Conservation (phyloP, 1,140 invertebrate species). For the Cephus cinctus region DNA sequence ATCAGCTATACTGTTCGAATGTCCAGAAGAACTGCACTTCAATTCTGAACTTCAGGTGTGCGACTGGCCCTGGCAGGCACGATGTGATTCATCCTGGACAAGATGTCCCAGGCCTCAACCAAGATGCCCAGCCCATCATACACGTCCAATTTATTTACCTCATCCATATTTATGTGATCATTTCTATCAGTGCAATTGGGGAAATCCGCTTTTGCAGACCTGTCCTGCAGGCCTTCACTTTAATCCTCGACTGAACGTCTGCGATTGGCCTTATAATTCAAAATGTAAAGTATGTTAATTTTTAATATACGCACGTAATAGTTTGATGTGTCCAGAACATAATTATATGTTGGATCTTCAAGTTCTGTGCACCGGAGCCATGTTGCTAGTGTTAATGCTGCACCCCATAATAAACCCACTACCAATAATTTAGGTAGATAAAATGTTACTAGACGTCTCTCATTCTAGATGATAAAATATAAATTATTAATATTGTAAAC, state of each 20-base stretch:
- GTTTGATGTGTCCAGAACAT: conserved; percentile 82
- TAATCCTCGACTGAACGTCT: conserved; percentile 39
- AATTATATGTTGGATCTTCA: conserved; percentile 91
- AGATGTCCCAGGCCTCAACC: conserved; percentile 13
- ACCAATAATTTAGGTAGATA: conserved; percentile 90
- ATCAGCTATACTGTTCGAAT: neutral
- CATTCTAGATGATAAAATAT: conserved; percentile 67
- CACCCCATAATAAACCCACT: conserved; percentile 84
- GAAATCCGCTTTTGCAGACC: conserved; percentile 26
- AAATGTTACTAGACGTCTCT: conserved; percentile 80
- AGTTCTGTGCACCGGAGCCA: conserved; percentile 90
- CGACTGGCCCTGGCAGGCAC: neutral
- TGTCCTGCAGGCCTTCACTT: conserved; percentile 47
- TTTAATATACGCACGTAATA: conserved; percentile 72
- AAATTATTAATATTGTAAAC: conserved; percentile 10
- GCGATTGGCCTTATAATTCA: conserved; percentile 34
- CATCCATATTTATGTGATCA: conserved; percentile 27
- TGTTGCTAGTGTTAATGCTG: conserved; percentile 79
- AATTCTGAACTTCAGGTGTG: neutral
- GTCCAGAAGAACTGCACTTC: neutral
- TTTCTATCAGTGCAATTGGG: conserved; percentile 42
- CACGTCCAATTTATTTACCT: conserved; percentile 10
- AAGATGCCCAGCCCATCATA: conserved; percentile 5
- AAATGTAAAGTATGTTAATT: conserved; percentile 16
- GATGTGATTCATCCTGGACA: conserved; percentile 12